These are phyloP conservation scores for Harmothoe impar DNA, from an alignment of 2,888 invertebrate species.

Conservation along the genomic window DNA sequence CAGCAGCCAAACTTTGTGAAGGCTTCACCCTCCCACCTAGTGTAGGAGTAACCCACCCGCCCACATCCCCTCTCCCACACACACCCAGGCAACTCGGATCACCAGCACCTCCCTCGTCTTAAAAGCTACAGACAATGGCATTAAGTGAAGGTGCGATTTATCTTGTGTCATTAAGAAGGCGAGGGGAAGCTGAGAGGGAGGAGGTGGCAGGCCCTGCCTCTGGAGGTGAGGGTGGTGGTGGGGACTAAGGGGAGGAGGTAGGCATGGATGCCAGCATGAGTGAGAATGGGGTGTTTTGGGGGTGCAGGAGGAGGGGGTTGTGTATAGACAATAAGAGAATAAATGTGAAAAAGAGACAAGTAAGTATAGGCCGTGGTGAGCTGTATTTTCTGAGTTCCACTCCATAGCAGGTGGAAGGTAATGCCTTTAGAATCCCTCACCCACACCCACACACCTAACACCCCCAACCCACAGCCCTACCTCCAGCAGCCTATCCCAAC, in stretches of 20 bases:
- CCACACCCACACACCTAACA: neutral
- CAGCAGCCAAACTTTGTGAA: slow-evolving; percentile 36
- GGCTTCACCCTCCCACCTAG: neutral
- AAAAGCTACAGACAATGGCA: slow-evolving; percentile 55
- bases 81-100: no score
- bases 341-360: slow-evolving; percentile 12
- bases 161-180: slow-evolving; percentile 58
- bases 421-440: neutral
- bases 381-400: neutral
- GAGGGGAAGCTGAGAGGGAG: neutral
- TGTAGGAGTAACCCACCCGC: no score
- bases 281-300: neutral
- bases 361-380: neutral
- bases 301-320: neutral
- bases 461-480: neutral
- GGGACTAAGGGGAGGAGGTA: neutral
- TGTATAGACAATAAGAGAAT: neutral
- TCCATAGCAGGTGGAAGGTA: slow-evolving; percentile 49
- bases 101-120: neutral
- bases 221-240: neutral
- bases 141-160: slow-evolving; percentile 62
- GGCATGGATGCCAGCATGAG: no score
- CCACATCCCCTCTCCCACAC: no score
- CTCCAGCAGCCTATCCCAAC: neutral
- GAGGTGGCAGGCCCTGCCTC: neutral